A percentile compares a stretch with the other conserved stretches of the same genome.
Conservation (phyloP, 35 echinoderm and acorn worm species). For the Diadema setosum region DNA sequence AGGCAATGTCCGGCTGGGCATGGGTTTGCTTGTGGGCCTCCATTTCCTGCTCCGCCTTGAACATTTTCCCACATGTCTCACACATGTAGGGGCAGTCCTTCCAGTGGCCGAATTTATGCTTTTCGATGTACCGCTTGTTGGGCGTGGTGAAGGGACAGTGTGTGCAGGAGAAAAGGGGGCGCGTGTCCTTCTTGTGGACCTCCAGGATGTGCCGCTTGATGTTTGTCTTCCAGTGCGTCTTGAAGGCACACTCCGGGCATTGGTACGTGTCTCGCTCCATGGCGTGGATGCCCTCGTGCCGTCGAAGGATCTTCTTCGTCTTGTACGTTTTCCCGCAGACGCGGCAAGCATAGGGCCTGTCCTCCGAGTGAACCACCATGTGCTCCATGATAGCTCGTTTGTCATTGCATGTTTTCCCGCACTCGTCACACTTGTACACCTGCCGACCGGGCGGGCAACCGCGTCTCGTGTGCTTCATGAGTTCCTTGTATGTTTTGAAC, state of each 20-base stretch:
- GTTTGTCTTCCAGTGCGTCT: conserved; percentile 11
- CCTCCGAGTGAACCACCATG: conserved; percentile 2
- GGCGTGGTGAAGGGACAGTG: conserved; percentile 7
- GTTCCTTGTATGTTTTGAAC: neutral
- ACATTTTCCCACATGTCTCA: neutral
- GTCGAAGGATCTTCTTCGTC: neutral
- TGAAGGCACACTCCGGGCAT: conserved; percentile 8
- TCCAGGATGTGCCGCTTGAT: neutral
- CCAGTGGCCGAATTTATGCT: conserved; percentile 8
- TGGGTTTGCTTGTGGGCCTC: neutral
- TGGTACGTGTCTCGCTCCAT: neutral
- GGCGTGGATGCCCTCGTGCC: conserved; percentile 11
- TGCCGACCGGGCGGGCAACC: neutral
- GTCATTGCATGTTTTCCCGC: conserved; percentile 7
- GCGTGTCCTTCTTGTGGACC: neutral
- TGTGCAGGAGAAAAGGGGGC: neutral
- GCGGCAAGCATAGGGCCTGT: neutral
- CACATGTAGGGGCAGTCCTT: conserved; percentile 24
- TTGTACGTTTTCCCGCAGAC: neutral
- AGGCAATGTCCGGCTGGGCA: neutral
- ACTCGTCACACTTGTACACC: neutral
- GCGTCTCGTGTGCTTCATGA: neutral
- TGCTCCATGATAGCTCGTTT: neutral
- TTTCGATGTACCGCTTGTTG: conserved; percentile 17
- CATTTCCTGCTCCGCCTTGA: neutral